These are phyloP conservation scores for Timema cristinae DNA, from an alignment of 2,888 invertebrate genomes.

Conservation along the genomic window DNA sequence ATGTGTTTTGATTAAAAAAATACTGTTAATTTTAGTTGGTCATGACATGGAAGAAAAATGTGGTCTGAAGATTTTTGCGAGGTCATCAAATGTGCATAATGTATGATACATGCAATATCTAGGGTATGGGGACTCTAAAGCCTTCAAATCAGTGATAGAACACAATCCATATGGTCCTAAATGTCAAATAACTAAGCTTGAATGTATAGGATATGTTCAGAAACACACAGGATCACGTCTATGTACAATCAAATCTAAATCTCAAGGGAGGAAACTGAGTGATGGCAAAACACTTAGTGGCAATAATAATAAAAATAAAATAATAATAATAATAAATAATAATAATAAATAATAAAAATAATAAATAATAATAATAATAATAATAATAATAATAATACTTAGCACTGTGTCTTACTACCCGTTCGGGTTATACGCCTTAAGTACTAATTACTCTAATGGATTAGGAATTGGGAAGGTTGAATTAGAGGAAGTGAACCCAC, in stretches of 20 bases:
- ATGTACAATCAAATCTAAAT: background rate
- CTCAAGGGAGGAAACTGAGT: background rate
- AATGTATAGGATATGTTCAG: slow-evolving; percentile 13
- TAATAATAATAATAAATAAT: too few relatives aligned
- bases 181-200: background rate
- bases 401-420: too few relatives aligned
- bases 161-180: slow-evolving; percentile 12
- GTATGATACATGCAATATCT: slow-evolving; percentile 9
- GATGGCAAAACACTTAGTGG: background rate
- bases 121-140: slow-evolving; percentile 11
- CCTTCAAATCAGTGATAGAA: slow-evolving; percentile 17
- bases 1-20: too few relatives aligned
- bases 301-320: background rate
- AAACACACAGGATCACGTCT: background rate
- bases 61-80: slow-evolving; percentile 12
- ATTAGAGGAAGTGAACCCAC: too few relatives aligned
- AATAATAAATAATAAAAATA: too few relatives aligned
- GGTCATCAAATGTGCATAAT: background rate
- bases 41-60: slow-evolving; percentile 11
- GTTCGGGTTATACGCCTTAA: too few relatives aligned
- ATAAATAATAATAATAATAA: too few relatives aligned
- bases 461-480: too few relatives aligned
- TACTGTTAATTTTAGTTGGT: too few relatives aligned
- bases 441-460: too few relatives aligned
- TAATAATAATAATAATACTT: too few relatives aligned